These are phyloP conservation scores for Malurus cyaneus DNA, from an alignment of 2,113 vertebrate species.

Conservation along the genomic window DNA sequence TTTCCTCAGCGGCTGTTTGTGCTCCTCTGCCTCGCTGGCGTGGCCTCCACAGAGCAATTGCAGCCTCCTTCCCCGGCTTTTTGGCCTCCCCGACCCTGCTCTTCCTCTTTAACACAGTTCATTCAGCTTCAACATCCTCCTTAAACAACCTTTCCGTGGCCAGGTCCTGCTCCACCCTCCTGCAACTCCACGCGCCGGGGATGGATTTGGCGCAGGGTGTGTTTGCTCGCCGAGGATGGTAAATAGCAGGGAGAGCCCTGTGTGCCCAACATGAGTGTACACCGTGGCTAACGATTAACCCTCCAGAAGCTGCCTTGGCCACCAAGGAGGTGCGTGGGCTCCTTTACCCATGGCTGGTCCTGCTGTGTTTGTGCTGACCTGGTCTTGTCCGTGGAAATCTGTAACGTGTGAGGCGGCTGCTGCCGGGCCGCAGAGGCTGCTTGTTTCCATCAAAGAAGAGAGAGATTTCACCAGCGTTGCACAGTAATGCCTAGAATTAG, in stretches of 20 bases:
- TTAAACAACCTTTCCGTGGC: background rate
- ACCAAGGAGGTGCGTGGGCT: accelerated
- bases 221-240: background rate
- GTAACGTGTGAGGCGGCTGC: accelerated
- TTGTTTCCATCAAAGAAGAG: background rate
- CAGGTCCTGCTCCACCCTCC: background rate
- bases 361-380: accelerated
- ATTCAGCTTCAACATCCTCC: background rate
- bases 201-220: background rate
- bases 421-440: background rate
- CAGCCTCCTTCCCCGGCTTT: background rate
- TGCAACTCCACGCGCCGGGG: accelerated
- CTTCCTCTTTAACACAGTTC: background rate
- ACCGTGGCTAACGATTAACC: background rate
- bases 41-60: background rate
- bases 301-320: background rate
- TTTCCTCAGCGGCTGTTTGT: background rate
- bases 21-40: background rate
- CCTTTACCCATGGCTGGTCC: background rate
- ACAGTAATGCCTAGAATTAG: background rate
- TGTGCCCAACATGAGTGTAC: background rate
- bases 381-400: accelerated
- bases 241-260: background rate
- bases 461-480: accelerated
- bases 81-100: background rate